Evolutionary conservation across 1,140 invertebrate genomes (phyloP).

Genomic region (Anoplophora glabripennis): DNA sequence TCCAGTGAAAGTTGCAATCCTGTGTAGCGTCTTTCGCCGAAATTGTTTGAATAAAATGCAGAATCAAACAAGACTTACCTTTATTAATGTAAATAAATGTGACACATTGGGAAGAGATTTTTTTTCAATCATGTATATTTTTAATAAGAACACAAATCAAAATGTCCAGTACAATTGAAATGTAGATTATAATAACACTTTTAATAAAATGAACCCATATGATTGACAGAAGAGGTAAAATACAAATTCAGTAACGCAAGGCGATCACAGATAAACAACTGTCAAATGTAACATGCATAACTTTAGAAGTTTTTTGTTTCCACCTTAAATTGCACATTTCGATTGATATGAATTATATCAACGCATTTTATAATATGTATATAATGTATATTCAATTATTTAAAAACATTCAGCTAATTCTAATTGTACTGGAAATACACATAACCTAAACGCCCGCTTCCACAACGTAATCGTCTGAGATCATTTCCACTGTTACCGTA

Average conservation of each 20-base stretch:
- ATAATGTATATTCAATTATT: constrained; percentile 49
- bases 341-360: constrained; percentile 50
- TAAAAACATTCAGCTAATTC: constrained; percentile 49
- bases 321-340: constrained; percentile 46
- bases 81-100: constrained; percentile 20
- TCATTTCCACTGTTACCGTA: too few species aligned
- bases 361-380: constrained; percentile 47
- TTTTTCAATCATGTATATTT: constrained; percentile 35
- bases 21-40: too few species aligned
- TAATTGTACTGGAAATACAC: constrained; percentile 43
- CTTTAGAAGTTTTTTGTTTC: constrained; percentile 36
- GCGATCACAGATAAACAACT: constrained; percentile 49
- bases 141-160: constrained; percentile 40
- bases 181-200: constrained; percentile 34
- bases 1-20: too few species aligned
- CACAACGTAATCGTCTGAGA: too few species aligned
- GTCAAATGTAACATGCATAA: constrained; percentile 48
- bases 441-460: constrained; percentile 1
- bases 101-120: constrained; percentile 19
- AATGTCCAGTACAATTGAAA: constrained; percentile 42
- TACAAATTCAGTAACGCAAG: constrained; percentile 38
- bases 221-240: constrained; percentile 25
- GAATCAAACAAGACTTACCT: constrained; percentile 16
- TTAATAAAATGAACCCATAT: constrained; percentile 29
- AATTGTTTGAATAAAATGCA: too few species aligned